Evolutionary conservation across 1,140 invertebrate species (phyloP).

Genomic region (Aporrectodea caliginosa): DNA sequence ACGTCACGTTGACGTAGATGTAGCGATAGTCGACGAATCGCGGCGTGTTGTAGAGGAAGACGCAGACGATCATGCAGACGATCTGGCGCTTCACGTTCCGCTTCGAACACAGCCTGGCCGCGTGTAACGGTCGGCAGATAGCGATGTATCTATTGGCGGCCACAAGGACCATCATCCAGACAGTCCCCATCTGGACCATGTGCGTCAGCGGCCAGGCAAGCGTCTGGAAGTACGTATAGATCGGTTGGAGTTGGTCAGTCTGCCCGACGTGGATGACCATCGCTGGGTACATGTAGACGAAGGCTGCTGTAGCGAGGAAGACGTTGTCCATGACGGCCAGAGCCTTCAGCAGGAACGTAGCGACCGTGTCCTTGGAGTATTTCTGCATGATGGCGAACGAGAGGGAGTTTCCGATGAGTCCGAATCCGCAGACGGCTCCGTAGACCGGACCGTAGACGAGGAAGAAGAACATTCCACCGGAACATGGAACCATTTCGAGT

Average conservation of each 20-base stretch:
- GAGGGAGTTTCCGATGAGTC: slow-evolving; percentile 30
- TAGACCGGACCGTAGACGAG: slow-evolving; percentile 30
- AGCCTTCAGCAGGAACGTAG: slow-evolving; percentile 3
- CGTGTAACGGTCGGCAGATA: slow-evolving; percentile 28
- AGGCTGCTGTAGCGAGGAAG: slow-evolving; percentile 23
- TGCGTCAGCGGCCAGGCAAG: slow-evolving; percentile 27
- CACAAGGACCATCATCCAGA: slow-evolving; percentile 33
- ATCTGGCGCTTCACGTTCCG: slow-evolving; percentile 25
- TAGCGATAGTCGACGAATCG: slow-evolving; percentile 32
- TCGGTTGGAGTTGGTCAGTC: not conserved
- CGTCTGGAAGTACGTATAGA: slow-evolving; percentile 8
- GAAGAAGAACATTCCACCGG: slow-evolving; percentile 29
- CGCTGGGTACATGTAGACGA: slow-evolving; percentile 29
- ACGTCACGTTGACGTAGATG: not conserved
- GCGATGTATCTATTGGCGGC: slow-evolving; percentile 31
- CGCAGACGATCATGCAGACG: not conserved
- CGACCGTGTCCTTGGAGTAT: slow-evolving; percentile 9
- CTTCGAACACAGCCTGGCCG: slow-evolving; percentile 23
- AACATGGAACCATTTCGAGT: slow-evolving; percentile 9
- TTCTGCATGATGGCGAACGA: slow-evolving; percentile 31
- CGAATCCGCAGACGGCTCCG: slow-evolving; percentile 30
- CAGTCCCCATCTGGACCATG: slow-evolving; percentile 29
- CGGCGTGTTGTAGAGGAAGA: slow-evolving; percentile 32
- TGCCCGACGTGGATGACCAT: slow-evolving; percentile 25
- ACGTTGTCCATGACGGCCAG: slow-evolving; percentile 31